Conservation (phyloP, 2,888 invertebrate genomes). For the Cerastoderma edule region DNA sequence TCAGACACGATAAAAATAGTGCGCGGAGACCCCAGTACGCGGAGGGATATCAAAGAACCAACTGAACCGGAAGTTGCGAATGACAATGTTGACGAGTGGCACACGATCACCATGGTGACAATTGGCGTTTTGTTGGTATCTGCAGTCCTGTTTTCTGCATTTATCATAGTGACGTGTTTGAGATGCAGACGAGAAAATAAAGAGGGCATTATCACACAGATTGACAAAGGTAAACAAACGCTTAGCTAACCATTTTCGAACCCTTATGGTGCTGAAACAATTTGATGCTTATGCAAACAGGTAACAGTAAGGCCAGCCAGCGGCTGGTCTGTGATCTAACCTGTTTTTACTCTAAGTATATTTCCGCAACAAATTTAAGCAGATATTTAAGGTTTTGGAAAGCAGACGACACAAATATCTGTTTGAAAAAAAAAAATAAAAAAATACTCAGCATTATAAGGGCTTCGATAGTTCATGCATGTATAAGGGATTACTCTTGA, state of each 20-base stretch:
- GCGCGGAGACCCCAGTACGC: not conserved
- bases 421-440: too few species aligned
- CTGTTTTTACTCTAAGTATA: too few species aligned
- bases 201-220: constrained; percentile 40
- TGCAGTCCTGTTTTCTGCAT: constrained; percentile 36
- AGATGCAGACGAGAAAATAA: constrained; percentile 41
- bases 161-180: constrained; percentile 43
- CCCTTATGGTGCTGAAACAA: not conserved
- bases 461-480: too few species aligned
- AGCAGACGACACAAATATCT: too few species aligned
- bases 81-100: constrained; percentile 38
- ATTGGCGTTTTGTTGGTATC: constrained; percentile 42
- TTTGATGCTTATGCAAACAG: too few species aligned
- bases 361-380: too few species aligned
- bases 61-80: constrained; percentile 3
- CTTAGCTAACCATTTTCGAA: not conserved
- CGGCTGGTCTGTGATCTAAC: too few species aligned
- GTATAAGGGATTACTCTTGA: too few species aligned
- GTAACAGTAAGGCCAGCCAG: too few species aligned
- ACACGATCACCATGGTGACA: constrained; percentile 49
- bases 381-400: too few species aligned
- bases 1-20: constrained; percentile 21
- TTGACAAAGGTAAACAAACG: constrained; percentile 45
- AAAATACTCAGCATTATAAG: too few species aligned
- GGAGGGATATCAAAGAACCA: not conserved